Base-by-base conservation (phyloP, 37 sponge, comb jelly and placozoan genomes). In the Agelas oroides region DNA sequence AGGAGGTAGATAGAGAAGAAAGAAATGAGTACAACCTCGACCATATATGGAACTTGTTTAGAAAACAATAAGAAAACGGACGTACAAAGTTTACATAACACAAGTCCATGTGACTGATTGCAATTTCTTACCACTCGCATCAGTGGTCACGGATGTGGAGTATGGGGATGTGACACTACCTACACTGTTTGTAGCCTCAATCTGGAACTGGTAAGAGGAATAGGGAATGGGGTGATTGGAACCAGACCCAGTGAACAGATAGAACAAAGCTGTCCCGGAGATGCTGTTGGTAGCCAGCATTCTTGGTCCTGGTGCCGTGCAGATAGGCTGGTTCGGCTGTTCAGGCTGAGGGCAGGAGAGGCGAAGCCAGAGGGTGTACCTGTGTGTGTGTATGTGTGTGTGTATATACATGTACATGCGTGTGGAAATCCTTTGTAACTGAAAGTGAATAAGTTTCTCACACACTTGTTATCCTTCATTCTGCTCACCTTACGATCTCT, bases 291-390 rank as follows among this genome's bases (percentile, higher is more conserved):
- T 36, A 5, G 75, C 52, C 18, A 75, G 74, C 3, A 27, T 67
- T 39, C 30, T 81, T 1, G 55, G 59, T 46, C 93, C 85, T 46
- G 46, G 46, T 14, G 28, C 46, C 0, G 16, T 56, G 36, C 88
- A 90, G 27, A 53, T 3, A 19, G 62, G 53, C 24, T 28, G 58
- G 19, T 71, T 24, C n/a, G 84, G 71, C 21, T 76, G 87, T 0
- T 20, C 17, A n/a, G 95, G 92, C 59, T 85, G 87, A 23, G 95
- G 95, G 40, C 95, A 95, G 21, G 95, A 63, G 11, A 21, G 39
- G 46, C 68, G 73, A 46, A 81, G 83, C 89, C 86, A 91, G 73
- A 95, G 71, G 35, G 84, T 77, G 61, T 95, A 95, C 16, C 95
- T 90, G 80, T 11, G 37, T 46, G 46, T 46, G 46, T 46, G 46